These are phyloP conservation scores for Salvator merianae DNA, from an alignment of 2,113 vertebrate genomes.

Conservation along the genomic window DNA sequence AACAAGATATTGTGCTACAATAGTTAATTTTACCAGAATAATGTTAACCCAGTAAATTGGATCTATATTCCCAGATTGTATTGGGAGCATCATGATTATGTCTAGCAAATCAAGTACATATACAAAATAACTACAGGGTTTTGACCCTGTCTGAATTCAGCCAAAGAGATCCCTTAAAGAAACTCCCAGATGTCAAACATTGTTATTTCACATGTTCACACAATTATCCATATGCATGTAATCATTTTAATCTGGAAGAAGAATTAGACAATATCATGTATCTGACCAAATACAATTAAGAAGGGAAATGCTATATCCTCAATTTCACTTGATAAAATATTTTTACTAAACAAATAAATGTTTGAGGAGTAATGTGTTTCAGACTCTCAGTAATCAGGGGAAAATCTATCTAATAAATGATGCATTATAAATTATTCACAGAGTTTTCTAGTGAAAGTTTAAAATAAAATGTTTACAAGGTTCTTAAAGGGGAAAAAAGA, in stretches of 20 bases:
- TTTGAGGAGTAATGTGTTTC: conserved; percentile 40
- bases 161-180: too few species aligned
- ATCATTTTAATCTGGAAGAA: not conserved
- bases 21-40: too few species aligned
- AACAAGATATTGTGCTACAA: too few species aligned
- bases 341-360: conserved; percentile 53
- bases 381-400: conserved; percentile 42
- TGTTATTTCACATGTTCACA: not conserved
- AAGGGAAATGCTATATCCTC: conserved; percentile 39
- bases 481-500: not conserved
- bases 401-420: conserved; percentile 54
- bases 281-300: conserved; percentile 30
- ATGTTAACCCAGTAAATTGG: too few species aligned
- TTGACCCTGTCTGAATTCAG: too few species aligned
- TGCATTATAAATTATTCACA: conserved; percentile 52
- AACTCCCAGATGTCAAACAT: not conserved
- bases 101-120: too few species aligned
- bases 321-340: conserved; percentile 26
- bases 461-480: conserved; percentile 32
- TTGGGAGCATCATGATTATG: too few species aligned
- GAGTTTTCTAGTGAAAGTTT: conserved; percentile 15
- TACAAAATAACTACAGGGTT: too few species aligned
- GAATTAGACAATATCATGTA: not conserved
- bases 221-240: not conserved
- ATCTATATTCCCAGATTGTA: too few species aligned